Conservation (phyloP, 2,797 vertebrate genomes). For the Pantherophis alleghaniensis region DNA sequence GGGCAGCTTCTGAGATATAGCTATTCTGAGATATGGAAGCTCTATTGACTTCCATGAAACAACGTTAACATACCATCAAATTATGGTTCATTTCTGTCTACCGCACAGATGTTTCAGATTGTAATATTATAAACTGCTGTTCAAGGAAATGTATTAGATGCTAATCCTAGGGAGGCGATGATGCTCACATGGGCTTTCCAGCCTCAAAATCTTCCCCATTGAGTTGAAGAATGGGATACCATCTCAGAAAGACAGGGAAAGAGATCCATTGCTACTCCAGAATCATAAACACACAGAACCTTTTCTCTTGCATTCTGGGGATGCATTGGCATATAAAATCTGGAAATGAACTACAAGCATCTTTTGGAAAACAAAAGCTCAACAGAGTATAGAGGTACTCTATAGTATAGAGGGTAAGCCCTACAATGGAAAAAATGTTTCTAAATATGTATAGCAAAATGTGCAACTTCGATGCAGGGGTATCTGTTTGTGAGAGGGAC, state of each 20-base stretch:
- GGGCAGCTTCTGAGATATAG: not conserved
- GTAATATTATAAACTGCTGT: not conserved
- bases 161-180: not conserved
- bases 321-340: not conserved
- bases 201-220: not conserved
- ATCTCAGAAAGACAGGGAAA: not conserved
- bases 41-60: not conserved
- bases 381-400: not conserved
- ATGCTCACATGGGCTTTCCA: not conserved
- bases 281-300: not conserved
- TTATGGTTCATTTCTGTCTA: not conserved
- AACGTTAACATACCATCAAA: not conserved
- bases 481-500: not conserved
- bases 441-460: not conserved
- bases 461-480: not conserved
- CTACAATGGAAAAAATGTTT: not conserved
- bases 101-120: not conserved
- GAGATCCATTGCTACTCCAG: not conserved
- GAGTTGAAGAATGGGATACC: not conserved
- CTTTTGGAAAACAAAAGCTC: not conserved
- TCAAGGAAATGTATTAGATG: not conserved
- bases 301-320: not conserved
- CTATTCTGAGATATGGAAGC: not conserved
- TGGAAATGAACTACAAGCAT: not conserved
- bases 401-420: no score